Evolutionary conservation across 1,140 invertebrate genomes (phyloP).

Genomic region (Bathynomus jamesi): DNA sequence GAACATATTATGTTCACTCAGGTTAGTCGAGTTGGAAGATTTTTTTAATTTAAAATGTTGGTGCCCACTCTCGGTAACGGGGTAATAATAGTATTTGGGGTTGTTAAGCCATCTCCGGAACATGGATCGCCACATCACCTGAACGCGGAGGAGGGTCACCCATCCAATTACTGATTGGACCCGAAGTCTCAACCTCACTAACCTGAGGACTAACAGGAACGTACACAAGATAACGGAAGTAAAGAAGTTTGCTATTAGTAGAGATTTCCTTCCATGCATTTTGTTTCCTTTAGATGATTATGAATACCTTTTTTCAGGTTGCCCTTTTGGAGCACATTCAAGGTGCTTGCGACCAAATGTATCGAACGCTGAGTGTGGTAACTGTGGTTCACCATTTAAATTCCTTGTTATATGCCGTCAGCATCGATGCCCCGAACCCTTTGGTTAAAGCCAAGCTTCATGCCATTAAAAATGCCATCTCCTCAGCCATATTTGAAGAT

Average conservation of each 20-base stretch:
- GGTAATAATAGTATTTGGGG: not conserved
- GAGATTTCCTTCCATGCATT: conserved; percentile 8
- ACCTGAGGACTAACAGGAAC: no score
- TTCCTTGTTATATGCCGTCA: conserved; percentile 45
- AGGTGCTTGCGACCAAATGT: conserved; percentile 33
- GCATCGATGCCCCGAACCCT: conserved; percentile 56
- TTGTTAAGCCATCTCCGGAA: no score
- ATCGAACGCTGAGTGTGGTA: conserved; percentile 20
- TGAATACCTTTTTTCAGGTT: conserved; percentile 39
- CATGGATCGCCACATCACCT: no score
- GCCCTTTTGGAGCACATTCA: conserved; percentile 32
- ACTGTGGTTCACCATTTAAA: conserved; percentile 30
- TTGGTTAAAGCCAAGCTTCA: conserved; percentile 36
- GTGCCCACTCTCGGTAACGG: no score
- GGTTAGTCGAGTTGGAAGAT: no score
- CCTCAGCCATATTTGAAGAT: conserved; percentile 27
- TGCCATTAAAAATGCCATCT: conserved; percentile 31
- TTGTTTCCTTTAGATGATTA: conserved; percentile 59
- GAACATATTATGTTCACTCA: conserved; percentile 69
- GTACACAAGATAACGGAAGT: no score
- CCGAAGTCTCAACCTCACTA: no score
- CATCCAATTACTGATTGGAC: no score
- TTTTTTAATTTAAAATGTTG: no score
- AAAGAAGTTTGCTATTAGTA: no score
- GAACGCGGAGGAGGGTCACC: no score